Evolutionary conservation across 1,140 invertebrate species (phyloP).

Genomic region (Calephelis virginiensis): DNA sequence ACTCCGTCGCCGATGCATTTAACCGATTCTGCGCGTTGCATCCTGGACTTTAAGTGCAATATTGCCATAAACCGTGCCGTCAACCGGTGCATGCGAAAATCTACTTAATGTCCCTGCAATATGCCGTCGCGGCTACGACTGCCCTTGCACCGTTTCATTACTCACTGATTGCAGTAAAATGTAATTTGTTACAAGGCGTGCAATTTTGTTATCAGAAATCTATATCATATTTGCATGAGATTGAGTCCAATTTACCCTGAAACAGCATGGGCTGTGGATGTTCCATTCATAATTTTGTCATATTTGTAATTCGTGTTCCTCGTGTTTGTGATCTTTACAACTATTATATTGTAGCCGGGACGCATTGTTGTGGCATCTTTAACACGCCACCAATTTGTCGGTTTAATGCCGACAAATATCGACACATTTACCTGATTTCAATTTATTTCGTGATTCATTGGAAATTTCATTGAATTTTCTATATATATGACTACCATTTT

Average conservation of each 20-base stretch:
- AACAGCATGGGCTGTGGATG: conserved; percentile 18
- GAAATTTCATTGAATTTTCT: no score
- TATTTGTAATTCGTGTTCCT: conserved; percentile 7
- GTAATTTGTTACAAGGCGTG: conserved; percentile 28
- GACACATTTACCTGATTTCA: no score
- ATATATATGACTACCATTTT: no score
- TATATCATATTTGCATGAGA: conserved; percentile 22
- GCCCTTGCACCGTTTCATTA: conserved; percentile 29
- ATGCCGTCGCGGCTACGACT: conserved; percentile 22
- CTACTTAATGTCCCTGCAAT: conserved; percentile 23
- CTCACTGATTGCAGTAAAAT: conserved; percentile 30
- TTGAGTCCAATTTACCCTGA: conserved; percentile 24
- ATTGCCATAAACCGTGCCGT: conserved; percentile 26
- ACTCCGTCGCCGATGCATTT: conserved; percentile 34
- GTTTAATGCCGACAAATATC: no score
- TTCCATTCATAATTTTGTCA: conserved; percentile 21
- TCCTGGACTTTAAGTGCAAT: conserved; percentile 29
- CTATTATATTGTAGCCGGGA: not conserved
- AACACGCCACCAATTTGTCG: no score
- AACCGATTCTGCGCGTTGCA: conserved; percentile 43
- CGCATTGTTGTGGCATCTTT: no score
- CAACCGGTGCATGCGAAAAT: conserved; percentile 22
- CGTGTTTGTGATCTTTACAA: conserved; percentile 14
- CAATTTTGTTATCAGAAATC: conserved; percentile 12
- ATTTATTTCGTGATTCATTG: no score